Conservation (phyloP, 2,888 invertebrate species). For the Strigamia maritima region DNA sequence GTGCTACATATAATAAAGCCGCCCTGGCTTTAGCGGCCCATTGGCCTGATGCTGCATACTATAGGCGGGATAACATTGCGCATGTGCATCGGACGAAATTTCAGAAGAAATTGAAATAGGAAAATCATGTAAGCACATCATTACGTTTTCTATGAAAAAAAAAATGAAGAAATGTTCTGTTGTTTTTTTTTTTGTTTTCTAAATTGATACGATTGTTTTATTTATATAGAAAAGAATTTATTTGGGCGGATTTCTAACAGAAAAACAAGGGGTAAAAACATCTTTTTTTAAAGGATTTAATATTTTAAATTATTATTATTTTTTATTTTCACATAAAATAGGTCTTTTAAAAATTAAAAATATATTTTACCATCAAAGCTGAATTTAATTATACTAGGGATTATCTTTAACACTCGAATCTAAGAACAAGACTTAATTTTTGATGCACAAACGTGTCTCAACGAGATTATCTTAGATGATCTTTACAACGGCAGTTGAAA, state of each 20-base stretch:
- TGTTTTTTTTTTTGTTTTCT: not conserved
- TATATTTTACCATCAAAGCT: not conserved
- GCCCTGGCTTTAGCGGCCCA: conserved; percentile 18
- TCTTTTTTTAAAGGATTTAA: too few species aligned
- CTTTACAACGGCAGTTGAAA: not conserved
- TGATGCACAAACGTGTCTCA: not conserved
- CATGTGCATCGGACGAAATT: not conserved
- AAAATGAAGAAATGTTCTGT: not conserved
- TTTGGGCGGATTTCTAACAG: too few species aligned
- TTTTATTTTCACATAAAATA: not conserved
- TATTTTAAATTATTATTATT: too few species aligned
- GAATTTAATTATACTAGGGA: not conserved
- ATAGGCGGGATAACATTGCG: not conserved
- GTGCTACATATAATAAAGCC: conserved; percentile 17
- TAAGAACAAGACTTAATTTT: not conserved
- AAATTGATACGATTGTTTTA: not conserved
- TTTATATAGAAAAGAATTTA: not conserved
- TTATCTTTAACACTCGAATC: not conserved
- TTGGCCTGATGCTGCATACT: not conserved
- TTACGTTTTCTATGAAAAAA: not conserved
- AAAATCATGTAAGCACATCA: conserved; percentile 1
- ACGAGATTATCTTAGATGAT: not conserved
- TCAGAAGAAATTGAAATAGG: conserved; percentile 4
- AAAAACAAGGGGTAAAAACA: too few species aligned
- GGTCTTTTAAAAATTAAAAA: not conserved